A percentile compares a stretch with the other conserved stretches of the same genome.
Evolutionary conservation across 2,888 invertebrate species (phyloP).

Genomic region (Lochmaea capreae): DNA sequence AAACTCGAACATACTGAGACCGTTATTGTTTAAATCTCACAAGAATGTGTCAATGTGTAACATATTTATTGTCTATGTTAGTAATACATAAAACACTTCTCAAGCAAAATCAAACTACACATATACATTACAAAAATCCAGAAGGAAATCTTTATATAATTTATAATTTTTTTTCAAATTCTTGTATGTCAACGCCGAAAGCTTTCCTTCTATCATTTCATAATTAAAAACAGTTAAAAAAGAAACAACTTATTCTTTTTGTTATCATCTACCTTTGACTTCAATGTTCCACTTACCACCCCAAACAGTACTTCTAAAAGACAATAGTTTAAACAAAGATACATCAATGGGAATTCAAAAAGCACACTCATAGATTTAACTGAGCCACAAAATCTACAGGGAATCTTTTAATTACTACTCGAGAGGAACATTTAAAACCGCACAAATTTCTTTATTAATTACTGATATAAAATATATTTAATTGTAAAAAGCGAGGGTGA

Average conservation of each 20-base stretch:
- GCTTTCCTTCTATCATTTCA: neutral
- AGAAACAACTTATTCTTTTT: neutral
- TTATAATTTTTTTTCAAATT: neutral
- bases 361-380: conserved; percentile 31
- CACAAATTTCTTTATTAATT: neutral
- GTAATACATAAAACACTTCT: conserved; percentile 5
- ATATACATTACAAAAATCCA: neutral
- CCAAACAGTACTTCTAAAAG: neutral
- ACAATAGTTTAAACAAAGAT: conserved; percentile 5
- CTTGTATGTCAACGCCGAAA: neutral
- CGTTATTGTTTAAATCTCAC: neutral
- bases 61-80: neutral
- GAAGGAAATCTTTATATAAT: neutral
- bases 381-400: conserved; percentile 33
- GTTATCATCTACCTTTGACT: neutral
- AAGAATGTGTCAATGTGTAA: neutral
- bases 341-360: conserved; percentile 24
- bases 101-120: conserved; percentile 14
- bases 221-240: neutral
- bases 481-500: neutral
- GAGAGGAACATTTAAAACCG: neutral
- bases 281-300: conserved; percentile 1
- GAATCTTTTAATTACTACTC: conserved; percentile 4
- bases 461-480: neutral
- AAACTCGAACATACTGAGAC: neutral